Percentiles rank a stretch among this genome's conserved stretches.
phyloP scores from a whole-genome alignment of 2,113 vertebrate genomes.

The Cyanocitta stelleri region DNA sequence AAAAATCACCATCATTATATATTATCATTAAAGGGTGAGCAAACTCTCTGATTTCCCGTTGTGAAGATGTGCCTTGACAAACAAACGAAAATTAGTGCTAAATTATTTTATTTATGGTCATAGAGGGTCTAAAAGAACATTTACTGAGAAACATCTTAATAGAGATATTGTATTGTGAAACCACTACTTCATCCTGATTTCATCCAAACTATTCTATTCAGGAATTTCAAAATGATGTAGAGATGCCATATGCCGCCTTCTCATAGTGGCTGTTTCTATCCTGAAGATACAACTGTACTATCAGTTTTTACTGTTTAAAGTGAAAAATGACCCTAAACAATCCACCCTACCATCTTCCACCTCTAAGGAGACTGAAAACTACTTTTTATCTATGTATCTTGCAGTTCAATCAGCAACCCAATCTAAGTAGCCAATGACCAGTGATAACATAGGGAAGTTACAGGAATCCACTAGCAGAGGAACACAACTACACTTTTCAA shows the following conservation, averaged over 20 bases:
- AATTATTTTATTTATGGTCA: background rate
- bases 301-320: background rate
- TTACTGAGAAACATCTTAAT: background rate
- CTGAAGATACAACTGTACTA: background rate
- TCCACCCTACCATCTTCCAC: background rate
- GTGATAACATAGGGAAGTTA: background rate
- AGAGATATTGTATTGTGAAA: background rate
- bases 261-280: background rate
- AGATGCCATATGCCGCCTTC: background rate
- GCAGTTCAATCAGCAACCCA: background rate
- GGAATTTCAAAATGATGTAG: background rate
- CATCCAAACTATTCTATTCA: background rate
- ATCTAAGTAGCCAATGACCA: background rate
- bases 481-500: background rate
- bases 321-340: background rate
- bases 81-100: background rate
- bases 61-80: background rate
- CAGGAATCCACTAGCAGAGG: background rate
- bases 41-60: background rate
- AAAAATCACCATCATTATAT: background rate
- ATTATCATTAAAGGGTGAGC: background rate
- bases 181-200: background rate
- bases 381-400: background rate
- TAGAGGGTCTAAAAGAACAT: background rate
- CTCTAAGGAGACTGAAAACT: background rate